Evolutionary conservation across 1,140 invertebrate species (phyloP).

Genomic region (Leptonema lineaticorne): DNA sequence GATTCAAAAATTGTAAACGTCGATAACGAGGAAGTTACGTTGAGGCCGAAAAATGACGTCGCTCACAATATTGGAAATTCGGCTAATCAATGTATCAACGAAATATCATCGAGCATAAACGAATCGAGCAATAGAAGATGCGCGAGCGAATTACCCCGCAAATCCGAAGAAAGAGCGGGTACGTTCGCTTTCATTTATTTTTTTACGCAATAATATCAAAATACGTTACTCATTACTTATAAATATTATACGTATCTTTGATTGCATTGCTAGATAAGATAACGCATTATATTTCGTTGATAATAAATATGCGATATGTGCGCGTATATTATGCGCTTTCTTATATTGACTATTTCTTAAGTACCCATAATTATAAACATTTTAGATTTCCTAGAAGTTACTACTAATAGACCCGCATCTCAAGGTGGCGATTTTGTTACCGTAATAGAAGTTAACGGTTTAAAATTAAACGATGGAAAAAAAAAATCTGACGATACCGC

Average conservation of each 20-base stretch:
- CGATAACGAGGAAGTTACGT: conserved; percentile 51
- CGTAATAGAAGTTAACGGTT: conserved; percentile 82
- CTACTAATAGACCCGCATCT: conserved; percentile 48
- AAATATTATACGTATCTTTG: background rate
- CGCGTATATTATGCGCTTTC: too few relatives aligned
- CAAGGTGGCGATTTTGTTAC: conserved; percentile 77
- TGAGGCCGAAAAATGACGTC: conserved; percentile 46
- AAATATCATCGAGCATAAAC: conserved; percentile 60
- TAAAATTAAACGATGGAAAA: conserved; percentile 54
- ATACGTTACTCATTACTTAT: too few relatives aligned
- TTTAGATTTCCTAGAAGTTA: background rate
- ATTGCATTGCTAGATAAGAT: background rate
- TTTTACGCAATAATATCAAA: too few relatives aligned
- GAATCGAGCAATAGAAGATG: conserved; percentile 47
- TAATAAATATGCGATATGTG: background rate
- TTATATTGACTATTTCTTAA: too few relatives aligned
- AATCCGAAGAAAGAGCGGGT: background rate
- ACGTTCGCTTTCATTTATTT: background rate
- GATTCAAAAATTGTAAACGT: background rate
- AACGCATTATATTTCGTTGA: background rate
- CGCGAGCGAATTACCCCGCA: conserved; percentile 51
- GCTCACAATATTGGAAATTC: conserved; percentile 52
- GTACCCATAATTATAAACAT: background rate
- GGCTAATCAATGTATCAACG: conserved; percentile 66
- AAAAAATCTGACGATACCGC: conserved; percentile 49